phyloP scores from a whole-genome alignment of 2,888 invertebrate genomes.

The Eulithis testata region DNA sequence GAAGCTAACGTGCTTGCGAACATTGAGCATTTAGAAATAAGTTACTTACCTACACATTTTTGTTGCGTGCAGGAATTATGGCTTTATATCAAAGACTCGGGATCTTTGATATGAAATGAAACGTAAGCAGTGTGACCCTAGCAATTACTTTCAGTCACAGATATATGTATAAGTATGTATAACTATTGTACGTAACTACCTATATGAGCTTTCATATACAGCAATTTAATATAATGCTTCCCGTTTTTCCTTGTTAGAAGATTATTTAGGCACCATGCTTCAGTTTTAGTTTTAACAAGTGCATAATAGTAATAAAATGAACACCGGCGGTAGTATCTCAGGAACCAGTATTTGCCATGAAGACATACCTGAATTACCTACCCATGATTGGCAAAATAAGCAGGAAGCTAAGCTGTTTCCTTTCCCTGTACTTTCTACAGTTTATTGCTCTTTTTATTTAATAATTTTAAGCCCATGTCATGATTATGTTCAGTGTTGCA shows the following conservation, averaged over 20 bases:
- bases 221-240: no score
- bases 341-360: no score
- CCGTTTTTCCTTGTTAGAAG: not conserved
- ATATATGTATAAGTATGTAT: not conserved
- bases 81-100: conserved; percentile 33
- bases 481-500: no score
- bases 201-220: not conserved
- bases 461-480: not conserved
- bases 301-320: not conserved
- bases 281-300: not conserved
- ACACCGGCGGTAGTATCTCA: not conserved
- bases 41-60: conserved; percentile 30
- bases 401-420: not conserved
- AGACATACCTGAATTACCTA: not conserved
- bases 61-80: conserved; percentile 40
- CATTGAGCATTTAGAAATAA: conserved; percentile 56
- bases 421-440: not conserved
- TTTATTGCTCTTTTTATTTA: conserved; percentile 1
- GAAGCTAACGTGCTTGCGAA: conserved; percentile 60
- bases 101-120: conserved; percentile 30
- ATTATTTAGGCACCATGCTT: not conserved
- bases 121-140: conserved; percentile 19
- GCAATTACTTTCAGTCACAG: conserved; percentile 19
- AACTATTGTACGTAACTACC: not conserved
- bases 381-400: not conserved